Conservation (phyloP, 2,797 vertebrate genomes). For the Xiphorhynchus erythropygius region DNA sequence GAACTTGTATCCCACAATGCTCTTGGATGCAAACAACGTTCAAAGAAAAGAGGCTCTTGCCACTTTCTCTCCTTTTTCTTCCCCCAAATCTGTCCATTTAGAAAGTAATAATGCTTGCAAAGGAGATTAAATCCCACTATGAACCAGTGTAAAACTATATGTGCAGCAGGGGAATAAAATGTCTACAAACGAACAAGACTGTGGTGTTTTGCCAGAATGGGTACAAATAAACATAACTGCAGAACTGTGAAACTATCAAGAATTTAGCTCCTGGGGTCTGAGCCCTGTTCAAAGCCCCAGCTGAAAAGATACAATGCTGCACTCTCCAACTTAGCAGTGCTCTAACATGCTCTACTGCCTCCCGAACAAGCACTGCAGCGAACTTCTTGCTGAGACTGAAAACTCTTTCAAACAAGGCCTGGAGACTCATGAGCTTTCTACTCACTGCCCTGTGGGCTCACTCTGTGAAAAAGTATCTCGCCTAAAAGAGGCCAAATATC, state of each 20-base stretch:
- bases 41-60: background rate
- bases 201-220: background rate
- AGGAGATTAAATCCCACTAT: background rate
- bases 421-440: slow-evolving; percentile 38
- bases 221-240: background rate
- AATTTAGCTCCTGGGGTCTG: slow-evolving; percentile 22
- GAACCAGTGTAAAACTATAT: background rate
- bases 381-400: slow-evolving; percentile 53
- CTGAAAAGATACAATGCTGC: background rate
- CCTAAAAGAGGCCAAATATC: slow-evolving; percentile 60
- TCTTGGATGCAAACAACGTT: slow-evolving; percentile 22
- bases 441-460: slow-evolving; percentile 45
- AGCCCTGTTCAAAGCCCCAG: slow-evolving; percentile 13
- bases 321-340: background rate
- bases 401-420: slow-evolving; percentile 50
- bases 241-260: background rate
- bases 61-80: background rate
- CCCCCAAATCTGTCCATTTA: background rate
- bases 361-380: background rate
- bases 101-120: background rate
- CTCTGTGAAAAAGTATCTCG: slow-evolving; percentile 10
- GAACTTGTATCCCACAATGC: background rate
- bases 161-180: background rate
- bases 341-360: background rate
- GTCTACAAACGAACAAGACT: background rate